Percentiles rank a stretch among this genome's conserved stretches.
These are phyloP conservation scores for Apis dorsata DNA, from an alignment of 1,140 invertebrate species.

Conservation along the genomic window DNA sequence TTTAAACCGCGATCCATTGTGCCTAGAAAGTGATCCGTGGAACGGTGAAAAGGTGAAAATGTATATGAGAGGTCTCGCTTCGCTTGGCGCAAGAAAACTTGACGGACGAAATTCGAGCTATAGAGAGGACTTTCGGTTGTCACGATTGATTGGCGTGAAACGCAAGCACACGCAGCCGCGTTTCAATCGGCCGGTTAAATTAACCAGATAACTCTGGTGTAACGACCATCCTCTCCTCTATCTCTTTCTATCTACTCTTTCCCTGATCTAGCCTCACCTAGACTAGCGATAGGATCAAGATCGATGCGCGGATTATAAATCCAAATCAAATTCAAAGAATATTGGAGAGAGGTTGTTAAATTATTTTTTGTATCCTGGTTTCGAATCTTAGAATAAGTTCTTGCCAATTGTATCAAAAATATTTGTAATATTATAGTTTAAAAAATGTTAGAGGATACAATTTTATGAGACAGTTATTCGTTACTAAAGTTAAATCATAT, in stretches of 20 bases:
- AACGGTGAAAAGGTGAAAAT: conserved; percentile 69
- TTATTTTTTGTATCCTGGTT: too few relatives aligned
- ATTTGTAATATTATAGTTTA: too few relatives aligned
- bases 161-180: background rate
- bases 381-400: too few relatives aligned
- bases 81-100: conserved; percentile 53
- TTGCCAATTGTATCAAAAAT: too few relatives aligned
- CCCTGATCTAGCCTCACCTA: too few relatives aligned
- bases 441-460: too few relatives aligned
- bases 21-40: conserved; percentile 67
- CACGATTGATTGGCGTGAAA: conserved; percentile 42
- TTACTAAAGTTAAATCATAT: too few relatives aligned
- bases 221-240: background rate
- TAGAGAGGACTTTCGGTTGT: conserved; percentile 38
- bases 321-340: too few relatives aligned
- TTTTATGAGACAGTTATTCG: too few relatives aligned
- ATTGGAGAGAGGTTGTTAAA: too few relatives aligned
- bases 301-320: too few relatives aligned
- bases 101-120: conserved; percentile 41
- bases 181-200: conserved; percentile 8
- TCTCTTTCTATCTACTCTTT: background rate
- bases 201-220: conserved; percentile 16
- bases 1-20: conserved; percentile 54
- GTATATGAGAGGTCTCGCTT: conserved; percentile 47
- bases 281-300: too few relatives aligned